phyloP scores from a whole-genome alignment of 2,797 vertebrate genomes.

The Channa striata region DNA sequence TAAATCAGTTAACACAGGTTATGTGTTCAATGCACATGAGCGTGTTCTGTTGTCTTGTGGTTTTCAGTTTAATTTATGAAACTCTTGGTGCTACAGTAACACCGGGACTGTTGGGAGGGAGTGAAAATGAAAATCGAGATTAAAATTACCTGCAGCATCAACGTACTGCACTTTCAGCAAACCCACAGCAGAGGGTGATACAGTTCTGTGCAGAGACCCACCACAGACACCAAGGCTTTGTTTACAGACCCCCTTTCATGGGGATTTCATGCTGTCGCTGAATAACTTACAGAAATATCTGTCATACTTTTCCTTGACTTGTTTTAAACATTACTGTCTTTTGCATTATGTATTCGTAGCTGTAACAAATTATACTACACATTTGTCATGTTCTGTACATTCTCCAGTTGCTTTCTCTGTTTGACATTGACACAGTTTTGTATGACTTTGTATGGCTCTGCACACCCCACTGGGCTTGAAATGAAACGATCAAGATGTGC shows the following conservation, averaged over 20 bases:
- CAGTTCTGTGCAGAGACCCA: conserved; percentile 1
- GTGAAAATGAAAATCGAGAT: not conserved
- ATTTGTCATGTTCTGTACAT: not conserved
- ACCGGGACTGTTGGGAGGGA: not conserved
- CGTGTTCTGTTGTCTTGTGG: too few species aligned
- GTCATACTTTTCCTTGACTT: not conserved
- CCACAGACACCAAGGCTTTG: not conserved
- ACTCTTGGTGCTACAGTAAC: not conserved
- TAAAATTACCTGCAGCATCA: not conserved
- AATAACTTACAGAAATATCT: not conserved
- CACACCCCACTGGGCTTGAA: too few species aligned
- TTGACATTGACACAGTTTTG: not conserved
- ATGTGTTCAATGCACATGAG: too few species aligned
- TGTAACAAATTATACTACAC: not conserved
- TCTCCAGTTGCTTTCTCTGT: not conserved
- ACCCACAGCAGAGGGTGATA: conserved; percentile 64
- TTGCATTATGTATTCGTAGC: not conserved
- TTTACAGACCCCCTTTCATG: not conserved
- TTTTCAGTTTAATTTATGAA: not conserved
- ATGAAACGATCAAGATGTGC: too few species aligned
- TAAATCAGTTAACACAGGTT: too few species aligned
- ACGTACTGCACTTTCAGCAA: conserved; percentile 13
- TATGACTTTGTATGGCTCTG: not conserved
- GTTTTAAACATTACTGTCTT: not conserved
- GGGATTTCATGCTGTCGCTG: not conserved